Evolutionary conservation across 2,797 vertebrate species (phyloP).

Genomic region (Anolis apletophallus): DNA sequence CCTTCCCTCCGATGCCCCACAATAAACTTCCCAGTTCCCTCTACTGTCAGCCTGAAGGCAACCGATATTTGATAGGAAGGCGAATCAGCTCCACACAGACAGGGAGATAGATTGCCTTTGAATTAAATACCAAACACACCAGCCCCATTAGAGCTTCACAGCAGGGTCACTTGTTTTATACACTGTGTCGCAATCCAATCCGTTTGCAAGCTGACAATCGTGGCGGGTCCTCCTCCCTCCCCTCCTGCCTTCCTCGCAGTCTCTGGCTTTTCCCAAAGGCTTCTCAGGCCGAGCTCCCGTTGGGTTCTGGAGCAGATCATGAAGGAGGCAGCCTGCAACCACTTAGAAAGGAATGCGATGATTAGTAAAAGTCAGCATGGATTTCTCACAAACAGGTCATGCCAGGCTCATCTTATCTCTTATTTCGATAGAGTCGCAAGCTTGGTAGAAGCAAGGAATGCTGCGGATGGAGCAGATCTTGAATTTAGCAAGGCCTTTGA

Average conservation of each 20-base stretch:
- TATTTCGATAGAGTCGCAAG: no score
- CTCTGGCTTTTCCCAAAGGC: not conserved
- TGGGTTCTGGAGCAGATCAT: no score
- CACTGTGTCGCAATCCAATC: conserved; percentile 42
- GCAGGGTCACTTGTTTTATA: conserved; percentile 42
- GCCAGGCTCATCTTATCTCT: no score
- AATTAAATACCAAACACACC: conserved; percentile 14
- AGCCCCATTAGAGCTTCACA: conserved; percentile 20
- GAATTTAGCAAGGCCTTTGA: no score
- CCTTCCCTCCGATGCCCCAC: no score
- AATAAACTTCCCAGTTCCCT: not conserved
- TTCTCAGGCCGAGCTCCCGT: not conserved
- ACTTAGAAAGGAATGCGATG: no score
- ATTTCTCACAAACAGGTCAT: no score
- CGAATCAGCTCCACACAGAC: not conserved
- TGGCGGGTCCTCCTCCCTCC: conserved; percentile 32
- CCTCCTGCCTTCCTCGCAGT: conserved; percentile 1
- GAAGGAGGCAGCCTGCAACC: no score
- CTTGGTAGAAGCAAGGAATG: no score
- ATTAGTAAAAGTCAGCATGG: no score
- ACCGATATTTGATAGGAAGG: not conserved
- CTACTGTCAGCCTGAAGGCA: not conserved
- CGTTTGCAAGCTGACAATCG: conserved; percentile 43
- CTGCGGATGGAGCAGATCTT: no score
- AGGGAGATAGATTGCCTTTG: not conserved